Evolutionary conservation across 2,113 vertebrate genomes (phyloP), one percentile per base, ranked within the genome.

Genomic region (Solenodon paradoxus): DNA sequence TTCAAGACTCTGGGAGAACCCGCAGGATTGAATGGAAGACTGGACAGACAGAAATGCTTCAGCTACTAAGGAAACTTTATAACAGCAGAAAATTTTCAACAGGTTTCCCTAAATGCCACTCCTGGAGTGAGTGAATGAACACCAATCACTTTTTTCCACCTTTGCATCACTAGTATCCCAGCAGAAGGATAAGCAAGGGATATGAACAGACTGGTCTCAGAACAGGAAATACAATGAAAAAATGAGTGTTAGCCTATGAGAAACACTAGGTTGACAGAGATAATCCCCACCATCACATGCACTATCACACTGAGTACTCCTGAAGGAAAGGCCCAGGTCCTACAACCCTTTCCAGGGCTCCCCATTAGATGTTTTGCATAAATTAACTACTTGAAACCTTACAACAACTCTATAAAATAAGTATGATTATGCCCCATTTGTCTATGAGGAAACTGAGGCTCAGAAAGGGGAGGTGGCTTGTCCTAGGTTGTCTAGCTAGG

Each of bases 1-100:
- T 80, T 93, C 53, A 42, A 69, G 53, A 28, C 11, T 40, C 6
- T 13, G 38, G 74, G 24, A 91, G 49, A 90, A 80, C 22, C 90
- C 40, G 85, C n/a, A 71, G 26, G 45, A 79, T 40, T 47, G 32
- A 89, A 84, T 93, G 47, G 47, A 93, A 85, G 16, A 9, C 19
- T 83, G 72, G 78, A 61, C 32, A 78, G 13, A 90, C 66, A 81
- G 80, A 95, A 95, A 17, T 26, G 30, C 55, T 51, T 93, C 40
- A 81, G 40, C 53, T 61, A 32, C 11, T 63, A 71, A 89, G 75
- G 81, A n/a, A 81, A 85, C 40, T 66, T 90, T 28, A 59, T 72
- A 69, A 51, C 38, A 93, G 45, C n/a, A 75, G 35, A 89, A 64
- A 93, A 24, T 53, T 69, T 63, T 79, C 66, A 89, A 89, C 55